phyloP scores from a whole-genome alignment of 2,113 vertebrate species.

The Pteronura brasiliensis region DNA sequence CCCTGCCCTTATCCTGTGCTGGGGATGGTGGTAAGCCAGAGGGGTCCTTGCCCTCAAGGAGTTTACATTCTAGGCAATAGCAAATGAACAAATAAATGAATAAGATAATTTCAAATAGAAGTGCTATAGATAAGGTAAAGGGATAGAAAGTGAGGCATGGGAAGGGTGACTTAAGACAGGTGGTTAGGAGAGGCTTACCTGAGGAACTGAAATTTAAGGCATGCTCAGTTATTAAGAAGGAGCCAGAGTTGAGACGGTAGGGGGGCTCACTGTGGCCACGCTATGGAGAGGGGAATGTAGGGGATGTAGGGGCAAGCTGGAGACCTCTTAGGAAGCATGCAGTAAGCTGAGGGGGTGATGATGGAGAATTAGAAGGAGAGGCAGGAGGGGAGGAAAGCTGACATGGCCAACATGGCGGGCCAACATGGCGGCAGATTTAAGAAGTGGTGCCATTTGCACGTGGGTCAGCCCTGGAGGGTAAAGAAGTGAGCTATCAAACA shows the following conservation, averaged over 20 bases:
- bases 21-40: not conserved
- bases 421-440: not conserved
- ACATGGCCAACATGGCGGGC: accelerated
- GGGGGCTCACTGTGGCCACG: not conserved
- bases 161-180: not conserved
- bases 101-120: not conserved
- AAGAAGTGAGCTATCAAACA: not conserved
- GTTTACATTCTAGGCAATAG: not conserved
- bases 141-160: not conserved
- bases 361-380: not conserved
- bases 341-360: not conserved
- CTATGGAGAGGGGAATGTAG: not conserved
- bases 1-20: not conserved
- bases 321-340: not conserved
- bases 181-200: not conserved
- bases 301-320: accelerated
- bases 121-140: not conserved
- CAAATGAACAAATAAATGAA: not conserved
- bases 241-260: not conserved
- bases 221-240: not conserved
- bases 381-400: not conserved
- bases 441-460: not conserved
- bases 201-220: not conserved
- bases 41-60: not conserved
- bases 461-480: not conserved